These are phyloP conservation scores for Hybognathus amarus DNA, from an alignment of 2,797 vertebrate genomes.

Conservation along the genomic window DNA sequence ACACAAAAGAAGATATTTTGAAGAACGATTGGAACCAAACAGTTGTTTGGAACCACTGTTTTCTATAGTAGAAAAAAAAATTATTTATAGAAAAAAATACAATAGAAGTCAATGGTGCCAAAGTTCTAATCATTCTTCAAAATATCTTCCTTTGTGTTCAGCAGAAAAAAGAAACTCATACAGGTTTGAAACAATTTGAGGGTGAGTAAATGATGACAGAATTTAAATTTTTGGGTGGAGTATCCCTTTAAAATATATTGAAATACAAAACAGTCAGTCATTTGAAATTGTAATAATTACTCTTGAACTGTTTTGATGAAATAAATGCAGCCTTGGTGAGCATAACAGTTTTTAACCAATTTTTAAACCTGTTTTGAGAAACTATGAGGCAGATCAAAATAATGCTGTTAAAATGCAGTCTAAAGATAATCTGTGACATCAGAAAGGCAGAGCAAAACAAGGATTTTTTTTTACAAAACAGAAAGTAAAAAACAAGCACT, in stretches of 20 bases:
- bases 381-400: background rate
- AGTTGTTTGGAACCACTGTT: no score
- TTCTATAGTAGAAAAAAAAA: no score
- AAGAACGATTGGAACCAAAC: no score
- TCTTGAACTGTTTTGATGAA: background rate
- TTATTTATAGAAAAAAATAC: no score
- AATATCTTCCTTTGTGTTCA: no score
- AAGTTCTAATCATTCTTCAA: no score
- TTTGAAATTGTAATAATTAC: background rate
- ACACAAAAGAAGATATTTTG: no score
- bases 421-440: background rate
- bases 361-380: background rate
- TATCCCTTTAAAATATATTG: background rate
- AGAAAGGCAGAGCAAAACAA: conserved; percentile 16
- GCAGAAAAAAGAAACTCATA: no score
- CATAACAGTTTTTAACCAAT: background rate
- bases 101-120: no score
- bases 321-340: background rate
- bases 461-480: background rate
- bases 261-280: background rate
- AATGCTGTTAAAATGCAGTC: conserved; percentile 2
- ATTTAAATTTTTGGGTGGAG: no score
- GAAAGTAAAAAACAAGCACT: conserved; percentile 17
- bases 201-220: no score
- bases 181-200: no score